phyloP scores from a whole-genome alignment of 1,140 invertebrate species.

The Drosophila navojoa region DNA sequence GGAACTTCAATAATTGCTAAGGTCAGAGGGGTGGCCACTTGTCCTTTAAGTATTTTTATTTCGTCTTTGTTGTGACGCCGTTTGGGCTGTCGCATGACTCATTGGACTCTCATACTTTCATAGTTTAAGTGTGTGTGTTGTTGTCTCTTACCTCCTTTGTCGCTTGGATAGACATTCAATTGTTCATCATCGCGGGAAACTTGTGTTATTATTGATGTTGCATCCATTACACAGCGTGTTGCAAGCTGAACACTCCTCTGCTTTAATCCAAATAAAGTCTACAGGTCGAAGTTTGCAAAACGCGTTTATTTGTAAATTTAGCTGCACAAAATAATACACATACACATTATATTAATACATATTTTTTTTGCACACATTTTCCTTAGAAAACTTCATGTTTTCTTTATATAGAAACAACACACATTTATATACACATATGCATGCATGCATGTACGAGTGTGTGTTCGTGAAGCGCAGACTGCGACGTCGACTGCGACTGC shows the following conservation, averaged over 20 bases:
- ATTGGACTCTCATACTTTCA: conserved; percentile 30
- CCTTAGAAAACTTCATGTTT: conserved; percentile 62
- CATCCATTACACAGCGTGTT: conserved; percentile 92
- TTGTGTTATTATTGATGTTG: conserved; percentile 99
- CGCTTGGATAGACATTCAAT: conserved; percentile 94
- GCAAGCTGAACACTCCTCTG: conserved; percentile 30
- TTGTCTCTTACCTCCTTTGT: conserved; percentile 90
- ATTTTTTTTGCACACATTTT: conserved; percentile 51
- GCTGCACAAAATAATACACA: conserved; percentile 47
- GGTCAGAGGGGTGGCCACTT: conserved; percentile 38
- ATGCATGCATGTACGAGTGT: conserved; percentile 17
- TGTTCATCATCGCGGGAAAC: conserved; percentile 98
- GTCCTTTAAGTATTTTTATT: conserved; percentile 64
- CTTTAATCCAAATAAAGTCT: conserved; percentile 42
- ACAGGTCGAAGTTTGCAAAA: conserved; percentile 29
- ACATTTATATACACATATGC: conserved; percentile 33
- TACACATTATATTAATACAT: conserved; percentile 60
- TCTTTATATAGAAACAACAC: conserved; percentile 53
- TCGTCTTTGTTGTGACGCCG: conserved; percentile 78
- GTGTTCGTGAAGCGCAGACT: conserved; percentile 35
- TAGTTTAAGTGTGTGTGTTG: background rate
- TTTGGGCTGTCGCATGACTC: conserved; percentile 57
- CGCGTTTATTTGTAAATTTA: conserved; percentile 54
- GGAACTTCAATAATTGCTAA: conserved; percentile 34
- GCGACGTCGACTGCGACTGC: conserved; percentile 50